Base-by-base conservation (phyloP, 2,888 invertebrate genomes). In the Tanytarsus gracilentus region DNA sequence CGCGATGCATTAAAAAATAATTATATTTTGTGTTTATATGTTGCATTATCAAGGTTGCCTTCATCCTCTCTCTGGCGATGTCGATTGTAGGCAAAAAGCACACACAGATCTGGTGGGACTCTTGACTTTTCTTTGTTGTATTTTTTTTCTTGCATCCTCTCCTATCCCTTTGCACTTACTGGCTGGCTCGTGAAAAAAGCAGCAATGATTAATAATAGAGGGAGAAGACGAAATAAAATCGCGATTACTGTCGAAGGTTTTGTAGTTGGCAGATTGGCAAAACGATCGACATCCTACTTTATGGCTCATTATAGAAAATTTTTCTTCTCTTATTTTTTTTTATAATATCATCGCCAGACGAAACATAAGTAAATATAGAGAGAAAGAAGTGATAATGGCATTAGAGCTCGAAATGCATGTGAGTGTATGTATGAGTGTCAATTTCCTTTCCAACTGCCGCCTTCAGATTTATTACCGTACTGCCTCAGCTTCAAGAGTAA, bases 1-100 rank as follows among this genome's bases (percentile, higher is more conserved):
- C n/a, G 21, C 33, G 29, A 27, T 27, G 51, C 26, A 51, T 16
- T 33, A 27, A 30, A 56, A 40, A 56, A 56, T 56, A 56, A 56
- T 56, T 56, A 56, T 56, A 56, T 58, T 58, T 58, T 58, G 58
- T 58, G 55, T 56, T 40, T 56, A n/a, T n/a, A 40, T n/a, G 55
- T 44, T 44, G 55, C 40, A 27, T 56, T 39, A 58, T 58, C 58
- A 58, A 58, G 58, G 58, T 58, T 58, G 30, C 27, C 26, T 29
- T 44, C 33, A 44, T 18, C 18, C 44, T 23, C 44, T 44, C 40
- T 9, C 40, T 16, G 9, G 16, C 40, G n/a, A n/a, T n/a, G n/a
- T n/a, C n/a, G n/a, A n/a, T n/a, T n/a, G n/a, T n/a, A n/a, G n/a
- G n/a, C n/a, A n/a, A n/a, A n/a, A n/a, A n/a, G n/a, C n/a, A n/a